Base-by-base conservation (phyloP, 2,888 invertebrate genomes). In the Protophormia terraenovae region DNA sequence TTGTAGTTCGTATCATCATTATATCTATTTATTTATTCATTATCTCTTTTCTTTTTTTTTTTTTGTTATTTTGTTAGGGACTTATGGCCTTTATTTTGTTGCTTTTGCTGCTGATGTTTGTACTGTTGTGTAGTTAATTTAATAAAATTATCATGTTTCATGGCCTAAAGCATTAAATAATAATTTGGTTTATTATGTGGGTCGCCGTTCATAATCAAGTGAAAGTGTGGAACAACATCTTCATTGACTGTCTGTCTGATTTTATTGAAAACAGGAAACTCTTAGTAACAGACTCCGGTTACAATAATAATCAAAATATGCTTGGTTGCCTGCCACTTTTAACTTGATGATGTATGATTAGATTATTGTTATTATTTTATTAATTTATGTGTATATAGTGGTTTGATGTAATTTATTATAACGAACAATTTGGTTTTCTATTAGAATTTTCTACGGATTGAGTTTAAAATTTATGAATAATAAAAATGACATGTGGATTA, bases 111-210 rank as follows among this genome's bases (percentile, higher is more conserved):
- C 12, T 50, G 6, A 12, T 12, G 19, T 22, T 75, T 8, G 35
- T 60, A 14, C 32, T 19, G 14, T 19, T 14, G n/a, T 29, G 5
- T 24, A 38, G 45, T 60, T 78, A 79, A 75, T 82, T 58, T 62
- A 47, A 78, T 75, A 67, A 78, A 71, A 82, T 82, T 67, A 75
- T 85, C 71, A 79, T 82, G 64, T 82, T 75, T 58, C 77, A 71
- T 71, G 50, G 64, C 77, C 82, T 47, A 58, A 41, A 73, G 72
- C 55, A 45, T 78, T 81, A 38, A 69, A 73, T 41, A 66, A 72
- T 67, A 75, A 41, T 64, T 72, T 60, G 14, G 22, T 75, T 75
- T 53, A 75, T 67, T 75, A 64, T 55, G 35, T 47, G 53, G 19
- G 27, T 55, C 38, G 60, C 45, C 22, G 69, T 55, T 29, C 24